Evolutionary conservation across 2,113 vertebrate genomes (phyloP).

Genomic region (Ammospiza nelsoni): DNA sequence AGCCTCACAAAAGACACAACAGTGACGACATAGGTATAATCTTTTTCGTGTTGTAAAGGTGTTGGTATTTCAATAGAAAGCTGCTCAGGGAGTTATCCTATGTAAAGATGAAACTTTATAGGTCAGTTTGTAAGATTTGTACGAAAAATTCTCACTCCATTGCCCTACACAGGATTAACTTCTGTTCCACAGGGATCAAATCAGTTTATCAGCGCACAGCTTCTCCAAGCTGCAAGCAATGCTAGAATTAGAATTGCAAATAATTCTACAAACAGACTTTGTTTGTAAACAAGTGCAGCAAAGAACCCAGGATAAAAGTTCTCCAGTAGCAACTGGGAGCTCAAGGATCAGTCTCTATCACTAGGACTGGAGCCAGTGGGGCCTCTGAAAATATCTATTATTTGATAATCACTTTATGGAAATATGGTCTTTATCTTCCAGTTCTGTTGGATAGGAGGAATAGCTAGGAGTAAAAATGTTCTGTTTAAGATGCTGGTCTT

Average conservation of each 20-base stretch:
- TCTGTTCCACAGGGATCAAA: background rate
- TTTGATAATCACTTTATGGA: background rate
- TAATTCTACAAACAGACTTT: background rate
- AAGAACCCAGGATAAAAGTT: background rate
- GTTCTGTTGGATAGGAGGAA: background rate
- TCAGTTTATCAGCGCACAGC: background rate
- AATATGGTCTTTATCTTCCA: background rate
- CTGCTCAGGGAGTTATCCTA: background rate
- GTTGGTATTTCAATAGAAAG: background rate
- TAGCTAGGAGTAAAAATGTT: background rate
- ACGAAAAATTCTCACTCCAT: background rate
- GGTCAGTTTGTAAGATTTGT: background rate
- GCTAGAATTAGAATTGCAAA: background rate
- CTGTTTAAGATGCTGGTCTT: background rate
- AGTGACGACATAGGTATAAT: rapidly evolving
- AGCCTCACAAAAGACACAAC: background rate
- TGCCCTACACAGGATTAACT: background rate
- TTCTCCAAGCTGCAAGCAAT: background rate
- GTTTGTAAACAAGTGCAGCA: background rate
- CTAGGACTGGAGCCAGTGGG: background rate
- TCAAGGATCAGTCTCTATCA: background rate
- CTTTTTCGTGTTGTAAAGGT: background rate
- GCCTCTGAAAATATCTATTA: background rate
- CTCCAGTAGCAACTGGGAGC: background rate
- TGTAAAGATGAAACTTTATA: background rate